These are phyloP conservation scores for Phrixothrix hirtus DNA, from an alignment of 2,888 invertebrate genomes.

Conservation along the genomic window DNA sequence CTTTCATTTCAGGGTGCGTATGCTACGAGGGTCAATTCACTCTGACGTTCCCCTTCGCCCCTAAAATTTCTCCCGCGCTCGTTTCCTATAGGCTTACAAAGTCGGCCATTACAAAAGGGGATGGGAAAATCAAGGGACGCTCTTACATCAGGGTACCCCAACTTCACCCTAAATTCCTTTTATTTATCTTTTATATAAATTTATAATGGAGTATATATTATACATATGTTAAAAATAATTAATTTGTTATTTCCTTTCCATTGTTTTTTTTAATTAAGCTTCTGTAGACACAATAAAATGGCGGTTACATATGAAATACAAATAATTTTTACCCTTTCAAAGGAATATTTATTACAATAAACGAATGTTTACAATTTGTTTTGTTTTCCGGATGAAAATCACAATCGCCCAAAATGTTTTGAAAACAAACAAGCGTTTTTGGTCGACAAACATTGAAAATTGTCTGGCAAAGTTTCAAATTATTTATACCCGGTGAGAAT, in stretches of 20 bases:
- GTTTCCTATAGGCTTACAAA: conserved; percentile 38
- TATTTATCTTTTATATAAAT: conserved; percentile 29
- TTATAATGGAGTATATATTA: conserved; percentile 16
- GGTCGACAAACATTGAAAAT: no score
- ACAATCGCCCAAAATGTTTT: no score
- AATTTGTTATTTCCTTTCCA: neutral
- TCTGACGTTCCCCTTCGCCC: conserved; percentile 44
- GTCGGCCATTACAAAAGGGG: conserved; percentile 51
- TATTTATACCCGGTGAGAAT: no score
- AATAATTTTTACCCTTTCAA: no score
- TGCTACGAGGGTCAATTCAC: conserved; percentile 39
- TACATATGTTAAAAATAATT: conserved; percentile 12
- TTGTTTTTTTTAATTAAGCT: neutral
- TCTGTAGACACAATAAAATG: no score
- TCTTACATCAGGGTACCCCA: conserved; percentile 36
- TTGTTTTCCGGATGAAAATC: no score
- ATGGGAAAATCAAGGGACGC: conserved; percentile 41
- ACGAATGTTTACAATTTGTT: no score
- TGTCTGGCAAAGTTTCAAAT: no score
- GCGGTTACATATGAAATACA: no score
- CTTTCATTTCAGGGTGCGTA: conserved; percentile 44
- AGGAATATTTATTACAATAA: no score
- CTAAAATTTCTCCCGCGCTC: conserved; percentile 43
- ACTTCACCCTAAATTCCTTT: conserved; percentile 13
- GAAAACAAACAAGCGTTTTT: no score